phyloP scores from a whole-genome alignment of 1,140 invertebrate species.

The Ceratoteleas bidentatus region DNA sequence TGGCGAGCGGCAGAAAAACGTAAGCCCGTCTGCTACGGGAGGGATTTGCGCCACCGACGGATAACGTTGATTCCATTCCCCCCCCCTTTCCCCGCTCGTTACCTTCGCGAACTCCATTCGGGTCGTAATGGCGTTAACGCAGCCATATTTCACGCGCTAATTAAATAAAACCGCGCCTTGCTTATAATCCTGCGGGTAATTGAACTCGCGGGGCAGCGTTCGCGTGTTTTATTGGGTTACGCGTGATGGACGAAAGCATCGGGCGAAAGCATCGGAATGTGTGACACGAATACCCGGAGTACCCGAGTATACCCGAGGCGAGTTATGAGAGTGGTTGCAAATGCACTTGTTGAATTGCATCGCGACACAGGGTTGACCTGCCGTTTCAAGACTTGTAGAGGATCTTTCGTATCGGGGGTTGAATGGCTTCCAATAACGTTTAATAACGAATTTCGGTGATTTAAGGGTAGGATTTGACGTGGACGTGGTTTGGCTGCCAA shows the following conservation, averaged over 20 bases:
- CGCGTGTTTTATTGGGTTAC: constrained; percentile 13
- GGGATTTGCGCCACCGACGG: constrained; percentile 15
- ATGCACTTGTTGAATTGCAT: constrained; percentile 7
- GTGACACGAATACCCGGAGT: constrained; percentile 5
- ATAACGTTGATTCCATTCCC: constrained; percentile 9
- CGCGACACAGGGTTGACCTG: no score
- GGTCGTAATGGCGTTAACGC: constrained; percentile 10
- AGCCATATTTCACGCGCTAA: constrained; percentile 9
- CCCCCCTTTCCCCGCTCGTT: constrained; percentile 10
- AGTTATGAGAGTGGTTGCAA: background rate
- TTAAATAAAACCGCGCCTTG: constrained; percentile 8
- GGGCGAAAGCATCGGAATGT: constrained; percentile 7
- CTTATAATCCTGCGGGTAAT: constrained; percentile 1
- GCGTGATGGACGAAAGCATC: constrained; percentile 4
- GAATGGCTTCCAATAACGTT: background rate
- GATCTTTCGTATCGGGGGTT: background rate
- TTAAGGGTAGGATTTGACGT: no score
- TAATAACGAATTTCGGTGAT: background rate
- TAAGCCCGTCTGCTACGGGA: constrained; percentile 18
- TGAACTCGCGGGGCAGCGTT: background rate
- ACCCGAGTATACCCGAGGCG: no score
- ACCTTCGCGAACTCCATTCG: constrained; percentile 12
- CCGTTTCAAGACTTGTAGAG: no score
- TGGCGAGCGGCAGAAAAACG: background rate
- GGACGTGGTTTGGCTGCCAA: no score